Percentiles rank a stretch among this genome's conserved stretches.
These are phyloP conservation scores for Watsonalla binaria DNA, from an alignment of 2,888 invertebrate species.

Conservation along the genomic window DNA sequence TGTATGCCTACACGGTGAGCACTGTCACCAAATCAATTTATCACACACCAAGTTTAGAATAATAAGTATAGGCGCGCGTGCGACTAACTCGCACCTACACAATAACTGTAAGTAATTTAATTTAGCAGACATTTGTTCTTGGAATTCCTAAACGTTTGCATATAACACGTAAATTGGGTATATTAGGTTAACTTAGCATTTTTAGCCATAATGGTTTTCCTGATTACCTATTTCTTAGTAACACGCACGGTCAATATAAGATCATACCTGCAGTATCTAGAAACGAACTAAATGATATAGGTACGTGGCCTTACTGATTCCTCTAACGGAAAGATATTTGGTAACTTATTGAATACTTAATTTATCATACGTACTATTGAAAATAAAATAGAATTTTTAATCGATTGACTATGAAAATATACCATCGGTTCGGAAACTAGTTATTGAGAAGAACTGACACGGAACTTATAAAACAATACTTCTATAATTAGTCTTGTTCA, in stretches of 20 bases:
- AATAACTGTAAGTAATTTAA: conserved; percentile 51
- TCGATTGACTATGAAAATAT: no score
- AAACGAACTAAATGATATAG: no score
- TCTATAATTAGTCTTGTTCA: no score
- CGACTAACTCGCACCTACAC: conserved; percentile 55
- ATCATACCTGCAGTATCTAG: no score
- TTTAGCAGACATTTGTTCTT: conserved; percentile 37
- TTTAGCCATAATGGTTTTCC: background rate
- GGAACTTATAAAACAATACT: no score
- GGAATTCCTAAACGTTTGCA: conserved; percentile 28
- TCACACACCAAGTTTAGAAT: conserved; percentile 57
- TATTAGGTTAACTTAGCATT: background rate
- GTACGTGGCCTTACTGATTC: no score
- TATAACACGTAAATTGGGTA: conserved; percentile 1
- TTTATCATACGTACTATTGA: no score
- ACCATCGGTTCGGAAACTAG: no score
- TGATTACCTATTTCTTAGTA: background rate
- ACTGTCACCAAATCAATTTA: conserved; percentile 66
- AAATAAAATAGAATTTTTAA: no score
- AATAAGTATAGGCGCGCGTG: conserved; percentile 54
- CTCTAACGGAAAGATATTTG: no score
- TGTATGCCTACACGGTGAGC: conserved; percentile 50
- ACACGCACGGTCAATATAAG: background rate
- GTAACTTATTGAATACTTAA: no score
- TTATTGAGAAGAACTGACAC: no score